These are phyloP conservation scores for Rotaria magnacalcarata DNA, from an alignment of 2,888 invertebrate genomes.

Conservation along the genomic window DNA sequence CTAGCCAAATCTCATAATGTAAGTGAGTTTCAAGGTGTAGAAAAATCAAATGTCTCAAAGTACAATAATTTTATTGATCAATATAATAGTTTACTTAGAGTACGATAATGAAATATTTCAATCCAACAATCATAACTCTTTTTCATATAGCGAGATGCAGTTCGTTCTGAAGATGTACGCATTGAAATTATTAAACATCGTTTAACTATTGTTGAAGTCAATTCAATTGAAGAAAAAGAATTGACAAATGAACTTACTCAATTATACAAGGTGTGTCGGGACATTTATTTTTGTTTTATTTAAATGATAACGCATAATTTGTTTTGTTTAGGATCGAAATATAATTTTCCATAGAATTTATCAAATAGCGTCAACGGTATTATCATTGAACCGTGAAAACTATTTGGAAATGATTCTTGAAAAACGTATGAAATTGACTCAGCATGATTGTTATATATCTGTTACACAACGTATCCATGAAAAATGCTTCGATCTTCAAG, in stretches of 20 bases:
- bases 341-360: slow-evolving; percentile 13
- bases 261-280: background rate
- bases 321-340: slow-evolving; percentile 24
- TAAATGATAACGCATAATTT: background rate
- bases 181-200: slow-evolving; percentile 42
- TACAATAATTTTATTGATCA: background rate
- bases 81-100: slow-evolving; percentile 34
- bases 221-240: background rate
- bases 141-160: slow-evolving; percentile 44
- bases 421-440: slow-evolving; percentile 38
- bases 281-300: too few species aligned
- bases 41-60: background rate
- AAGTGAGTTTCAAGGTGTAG: slow-evolving; percentile 41
- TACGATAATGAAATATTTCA: background rate
- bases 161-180: slow-evolving; percentile 46
- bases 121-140: background rate
- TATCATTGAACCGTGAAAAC: background rate
- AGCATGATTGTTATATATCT: slow-evolving; percentile 44
- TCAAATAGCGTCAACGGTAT: slow-evolving; percentile 12
- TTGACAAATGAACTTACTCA: slow-evolving; percentile 3
- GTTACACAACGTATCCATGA: slow-evolving; percentile 38
- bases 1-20: slow-evolving; percentile 37
- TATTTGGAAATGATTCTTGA: background rate
- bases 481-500: slow-evolving; percentile 42
- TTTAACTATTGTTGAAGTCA: slow-evolving; percentile 26